Percentiles rank a stretch among this genome's conserved stretches.
These are phyloP conservation scores for Caenorhabditis sp. DNA, from an alignment of 2,888 invertebrate species.

Conservation along the genomic window DNA sequence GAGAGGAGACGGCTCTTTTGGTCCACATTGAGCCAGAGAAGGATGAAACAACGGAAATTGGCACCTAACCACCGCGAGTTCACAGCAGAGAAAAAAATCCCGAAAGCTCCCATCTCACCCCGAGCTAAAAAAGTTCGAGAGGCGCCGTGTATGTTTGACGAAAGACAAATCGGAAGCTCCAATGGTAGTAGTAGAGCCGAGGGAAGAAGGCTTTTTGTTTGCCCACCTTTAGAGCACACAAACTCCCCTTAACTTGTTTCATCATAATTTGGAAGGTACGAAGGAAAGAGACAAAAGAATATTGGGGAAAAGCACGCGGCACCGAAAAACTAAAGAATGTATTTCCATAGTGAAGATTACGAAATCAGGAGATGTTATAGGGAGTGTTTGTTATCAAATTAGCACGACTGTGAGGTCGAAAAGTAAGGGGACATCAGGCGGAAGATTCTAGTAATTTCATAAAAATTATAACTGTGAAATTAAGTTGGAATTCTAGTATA, in stretches of 20 bases:
- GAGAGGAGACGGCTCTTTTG: not conserved
- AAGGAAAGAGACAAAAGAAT: constrained; percentile 14
- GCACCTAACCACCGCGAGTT: constrained; percentile 3
- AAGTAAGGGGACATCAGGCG: constrained; percentile 11
- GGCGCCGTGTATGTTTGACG: constrained; percentile 38
- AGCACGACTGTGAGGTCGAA: constrained; percentile 21
- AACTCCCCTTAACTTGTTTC: constrained; percentile 45
- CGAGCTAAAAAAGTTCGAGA: constrained; percentile 30
- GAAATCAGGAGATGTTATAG: constrained; percentile 33
- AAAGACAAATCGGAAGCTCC: constrained; percentile 42
- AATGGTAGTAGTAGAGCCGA: constrained; percentile 27
- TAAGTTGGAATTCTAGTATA: not conserved
- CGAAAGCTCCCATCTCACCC: not conserved
- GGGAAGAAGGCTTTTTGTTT: constrained; percentile 27
- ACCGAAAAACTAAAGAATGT: constrained; percentile 32
- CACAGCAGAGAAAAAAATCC: constrained; percentile 9
- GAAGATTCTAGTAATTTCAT: constrained; percentile 5
- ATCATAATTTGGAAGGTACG: constrained; percentile 40
- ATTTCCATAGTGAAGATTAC: constrained; percentile 22
- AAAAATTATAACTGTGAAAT: not conserved
- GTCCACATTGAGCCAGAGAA: not conserved
- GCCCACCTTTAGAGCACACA: constrained; percentile 54
- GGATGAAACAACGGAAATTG: constrained; percentile 11
- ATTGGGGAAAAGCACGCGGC: constrained; percentile 21
- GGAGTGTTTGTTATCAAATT: constrained; percentile 40